phyloP scores from a whole-genome alignment of 2,797 vertebrate genomes.

The Lates japonicus region DNA sequence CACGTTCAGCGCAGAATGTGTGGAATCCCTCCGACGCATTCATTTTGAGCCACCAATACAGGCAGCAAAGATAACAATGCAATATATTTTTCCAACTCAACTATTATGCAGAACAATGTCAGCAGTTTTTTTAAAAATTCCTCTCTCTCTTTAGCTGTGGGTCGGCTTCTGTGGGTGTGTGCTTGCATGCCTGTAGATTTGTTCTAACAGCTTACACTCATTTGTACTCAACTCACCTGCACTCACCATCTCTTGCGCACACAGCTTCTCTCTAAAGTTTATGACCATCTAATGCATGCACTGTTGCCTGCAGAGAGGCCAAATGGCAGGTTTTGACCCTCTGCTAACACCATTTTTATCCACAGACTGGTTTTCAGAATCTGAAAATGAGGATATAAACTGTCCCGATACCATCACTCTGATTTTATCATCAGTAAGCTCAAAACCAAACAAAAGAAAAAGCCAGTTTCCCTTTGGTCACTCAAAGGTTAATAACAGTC shows the following conservation, averaged over 20 bases:
- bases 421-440: neutral
- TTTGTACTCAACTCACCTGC: constrained; percentile 35
- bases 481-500: neutral
- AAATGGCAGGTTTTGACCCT: constrained; percentile 15
- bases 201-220: constrained; percentile 39
- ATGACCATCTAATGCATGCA: constrained; percentile 11
- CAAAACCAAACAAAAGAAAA: neutral
- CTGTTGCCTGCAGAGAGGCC: neutral
- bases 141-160: constrained; percentile 12
- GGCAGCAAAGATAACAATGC: constrained; percentile 43
- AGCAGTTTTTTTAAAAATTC: constrained; percentile 12
- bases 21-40: constrained; percentile 58
- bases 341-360: constrained; percentile 7
- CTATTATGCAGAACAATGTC: constrained; percentile 61
- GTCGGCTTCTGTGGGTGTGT: constrained; percentile 58
- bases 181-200: constrained; percentile 45
- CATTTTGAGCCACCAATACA: constrained; percentile 29
- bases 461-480: neutral
- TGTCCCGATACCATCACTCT: neutral
- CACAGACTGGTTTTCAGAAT: constrained; percentile 13
- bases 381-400: constrained; percentile 3
- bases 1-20: constrained; percentile 53
- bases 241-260: constrained; percentile 17
- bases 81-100: constrained; percentile 58
- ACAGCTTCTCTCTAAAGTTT: neutral